Conservation (phyloP, 2,888 invertebrate genomes). For the Orgyia antiqua region DNA sequence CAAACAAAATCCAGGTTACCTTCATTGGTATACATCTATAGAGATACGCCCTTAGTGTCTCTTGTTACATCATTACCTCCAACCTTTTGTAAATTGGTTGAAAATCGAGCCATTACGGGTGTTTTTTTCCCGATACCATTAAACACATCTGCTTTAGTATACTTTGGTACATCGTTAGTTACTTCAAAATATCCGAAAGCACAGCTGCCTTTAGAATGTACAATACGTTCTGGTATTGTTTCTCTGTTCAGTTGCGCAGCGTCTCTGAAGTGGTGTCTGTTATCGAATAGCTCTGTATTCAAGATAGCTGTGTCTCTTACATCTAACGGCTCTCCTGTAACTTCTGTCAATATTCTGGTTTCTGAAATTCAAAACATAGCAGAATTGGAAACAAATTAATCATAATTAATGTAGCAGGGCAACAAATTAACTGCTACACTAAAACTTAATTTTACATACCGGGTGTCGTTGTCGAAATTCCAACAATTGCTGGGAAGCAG, state of each 20-base stretch:
- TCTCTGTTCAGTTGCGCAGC: conserved; percentile 1
- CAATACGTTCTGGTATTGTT: conserved; percentile 4
- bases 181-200: conserved; percentile 7
- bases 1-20: conserved; percentile 1
- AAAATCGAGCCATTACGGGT: conserved; percentile 6
- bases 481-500: conserved; percentile 1
- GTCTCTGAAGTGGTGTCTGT: conserved; percentile 2
- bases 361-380: conserved; percentile 1
- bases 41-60: conserved; percentile 4
- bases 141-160: conserved; percentile 4
- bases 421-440: too few relatives aligned
- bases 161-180: conserved; percentile 4
- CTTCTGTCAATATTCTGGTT: conserved; percentile 1
- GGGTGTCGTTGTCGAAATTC: conserved; percentile 3
- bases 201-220: conserved; percentile 3
- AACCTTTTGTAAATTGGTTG: conserved; percentile 5
- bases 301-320: conserved; percentile 3
- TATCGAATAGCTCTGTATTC: conserved; percentile 4
- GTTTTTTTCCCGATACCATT: conserved; percentile 6
- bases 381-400: too few relatives aligned
- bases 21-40: conserved; percentile 6
- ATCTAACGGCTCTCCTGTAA: conserved; percentile 4
- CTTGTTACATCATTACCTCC: conserved; percentile 3
- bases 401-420: too few relatives aligned
- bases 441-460: conserved; percentile 6